Base-by-base conservation (phyloP, 2,797 vertebrate species). In the Tadarida brasiliensis region DNA sequence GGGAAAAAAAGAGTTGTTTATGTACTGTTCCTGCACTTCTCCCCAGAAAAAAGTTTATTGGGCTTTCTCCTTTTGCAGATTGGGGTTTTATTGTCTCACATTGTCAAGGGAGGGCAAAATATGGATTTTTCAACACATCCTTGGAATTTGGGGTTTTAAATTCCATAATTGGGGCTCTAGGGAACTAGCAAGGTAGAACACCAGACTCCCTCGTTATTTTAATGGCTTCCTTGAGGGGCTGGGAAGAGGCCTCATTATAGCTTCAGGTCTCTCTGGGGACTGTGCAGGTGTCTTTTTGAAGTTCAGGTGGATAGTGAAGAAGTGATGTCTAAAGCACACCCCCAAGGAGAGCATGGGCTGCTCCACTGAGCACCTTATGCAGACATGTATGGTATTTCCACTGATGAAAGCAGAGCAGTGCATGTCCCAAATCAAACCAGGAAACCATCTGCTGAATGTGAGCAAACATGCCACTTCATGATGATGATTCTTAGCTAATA, bases 161-260 rank as follows among this genome's bases (percentile, higher is more conserved):
- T 90, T 91, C 51, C 30, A 20, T 97, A 92, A 97, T 83, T 93
- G 87, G 19, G 80, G 91, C 96, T 96, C 82, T 71, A 51, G 90
- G 71, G 91, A 94, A 82, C 51, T 56, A 77, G 22, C 7, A 73
- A 94, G 78, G 92, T 92, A 91, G 44, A 94, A 68, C 24, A 51
- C 3, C 35, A 90, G 88, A 56, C 24, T 83, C 78, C 49, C 57
- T 96, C 73, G 91, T 94, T 96, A 90, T 73, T 49, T 49, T 96
- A 51, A 90, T 82, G 61, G 74, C 78, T 91, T 80, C 54, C 47
- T 44, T 63, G 88, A 14, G 54, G 49, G 59, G 5, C 70, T 35
- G 47, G 78, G 49, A 71, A 47, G 65, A n/a, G 76, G 59, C 35
- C 49, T 94, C n/a, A 44, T 92, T 91, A 73, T 4, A 86, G 28